Evolutionary conservation across 2,113 vertebrate species (phyloP), one percentile per base, ranked within the genome.

Genomic region (Vulpes ferrilata): DNA sequence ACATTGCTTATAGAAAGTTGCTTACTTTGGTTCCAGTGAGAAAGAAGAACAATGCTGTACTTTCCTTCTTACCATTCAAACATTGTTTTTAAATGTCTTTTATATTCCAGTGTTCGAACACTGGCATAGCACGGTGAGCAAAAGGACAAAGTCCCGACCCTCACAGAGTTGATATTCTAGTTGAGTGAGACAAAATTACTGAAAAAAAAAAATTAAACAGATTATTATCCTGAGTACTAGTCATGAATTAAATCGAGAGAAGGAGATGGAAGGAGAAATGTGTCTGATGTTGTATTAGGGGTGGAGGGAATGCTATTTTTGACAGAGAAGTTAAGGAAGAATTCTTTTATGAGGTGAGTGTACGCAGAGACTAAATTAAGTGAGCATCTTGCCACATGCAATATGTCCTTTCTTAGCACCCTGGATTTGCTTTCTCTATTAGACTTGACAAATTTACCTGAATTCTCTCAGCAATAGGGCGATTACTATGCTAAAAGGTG

Each of bases 361-460:
- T 67, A 84, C 80, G 30, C 30, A 91, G 57, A 97, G 23, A 51
- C 35, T 74, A 53, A 82, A 76, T 57, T 69, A 85, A 82, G 15
- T 53, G 22, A 84, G 7, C 23, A 84, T 80, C 15, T 59, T 19
- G 71, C 23, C 62, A 38, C 3, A 32, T 23, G 25, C 17, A 30
- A 13, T 20, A 35, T 13, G n/a, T 62, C 71, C 69, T 86, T 95
- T 59, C 51, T 65, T 30, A 51, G 80, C 22, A 81, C 15, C 35
- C 19, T 73, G 13, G 19, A 60, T 87, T 90, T 96, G 89, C 71
- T 65, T 55, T 89, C 43, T 87, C 43, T 81, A 32, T 65, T 84
- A 73, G 27, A 92, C 59, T 62, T 92, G 27, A 90, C n/a, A 78
- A 65, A 91, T 8, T 93, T 62, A 84, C 15, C n/a, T 95, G 79